A percentile compares a stretch with the other conserved stretches of the same genome.
phyloP scores from a whole-genome alignment of 2,797 vertebrate species.

The Notoglanidium macrostoma region DNA sequence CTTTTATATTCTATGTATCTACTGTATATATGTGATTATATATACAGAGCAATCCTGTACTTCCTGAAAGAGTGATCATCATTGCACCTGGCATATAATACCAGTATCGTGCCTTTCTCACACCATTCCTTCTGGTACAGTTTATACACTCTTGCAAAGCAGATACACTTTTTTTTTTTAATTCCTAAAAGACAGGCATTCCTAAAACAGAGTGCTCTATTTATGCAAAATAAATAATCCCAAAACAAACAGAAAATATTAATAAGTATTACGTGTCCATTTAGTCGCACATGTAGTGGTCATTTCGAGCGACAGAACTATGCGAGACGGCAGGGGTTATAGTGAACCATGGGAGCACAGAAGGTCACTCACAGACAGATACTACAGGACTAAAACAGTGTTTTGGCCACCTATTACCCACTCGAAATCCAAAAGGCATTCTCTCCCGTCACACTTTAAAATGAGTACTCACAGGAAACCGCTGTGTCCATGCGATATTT shows the following conservation, averaged over 20 bases:
- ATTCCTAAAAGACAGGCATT: constrained; percentile 55
- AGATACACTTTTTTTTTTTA: constrained; percentile 50
- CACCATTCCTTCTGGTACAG: constrained; percentile 40
- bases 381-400: constrained; percentile 60
- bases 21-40: constrained; percentile 55
- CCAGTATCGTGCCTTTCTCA: constrained; percentile 45
- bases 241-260: constrained; percentile 44
- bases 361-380: constrained; percentile 61
- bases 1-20: constrained; percentile 52
- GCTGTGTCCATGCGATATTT: constrained; percentile 29
- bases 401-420: constrained; percentile 49
- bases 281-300: constrained; percentile 51
- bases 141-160: constrained; percentile 46
- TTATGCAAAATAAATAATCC: constrained; percentile 62
- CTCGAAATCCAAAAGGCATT: constrained; percentile 50
- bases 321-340: constrained; percentile 52
- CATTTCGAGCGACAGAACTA: constrained; percentile 46
- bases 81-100: constrained; percentile 39
- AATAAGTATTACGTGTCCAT: constrained; percentile 53
- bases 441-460: constrained; percentile 27
- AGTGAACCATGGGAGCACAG: constrained; percentile 57
- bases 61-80: constrained; percentile 51
- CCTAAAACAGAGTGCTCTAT: constrained; percentile 65
- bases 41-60: constrained; percentile 63
- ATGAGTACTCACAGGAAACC: constrained; percentile 40